Percentiles rank a stretch among this genome's conserved stretches.
phyloP scores from a whole-genome alignment of 2,113 vertebrate species.

The Myanophis thanlyinensis region DNA sequence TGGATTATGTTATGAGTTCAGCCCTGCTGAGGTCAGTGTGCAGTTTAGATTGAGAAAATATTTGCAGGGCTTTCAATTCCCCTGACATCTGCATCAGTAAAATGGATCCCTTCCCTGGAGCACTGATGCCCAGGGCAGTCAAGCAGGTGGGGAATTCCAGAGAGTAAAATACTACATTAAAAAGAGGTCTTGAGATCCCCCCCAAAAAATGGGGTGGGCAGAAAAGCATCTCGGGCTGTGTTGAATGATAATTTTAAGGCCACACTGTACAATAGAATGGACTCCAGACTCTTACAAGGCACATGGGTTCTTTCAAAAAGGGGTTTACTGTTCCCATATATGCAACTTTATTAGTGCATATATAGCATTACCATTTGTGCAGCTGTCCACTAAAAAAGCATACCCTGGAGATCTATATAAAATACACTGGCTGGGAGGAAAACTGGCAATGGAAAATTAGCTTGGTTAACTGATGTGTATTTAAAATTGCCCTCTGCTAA shows the following conservation, averaged over 20 bases:
- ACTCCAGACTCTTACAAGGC: neutral
- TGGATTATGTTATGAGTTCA: constrained; percentile 39
- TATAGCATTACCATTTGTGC: neutral
- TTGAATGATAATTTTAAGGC: neutral
- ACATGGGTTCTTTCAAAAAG: neutral
- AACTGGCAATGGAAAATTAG: neutral
- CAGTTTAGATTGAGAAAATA: constrained; percentile 57
- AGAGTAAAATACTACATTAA: neutral
- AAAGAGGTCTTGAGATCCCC: neutral
- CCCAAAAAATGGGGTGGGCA: neutral
- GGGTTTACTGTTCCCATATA: neutral
- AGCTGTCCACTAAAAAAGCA: neutral
- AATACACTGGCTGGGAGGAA: neutral
- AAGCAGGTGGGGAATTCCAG: fast-evolving
- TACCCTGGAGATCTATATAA: neutral
- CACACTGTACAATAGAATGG: neutral
- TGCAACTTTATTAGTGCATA: neutral
- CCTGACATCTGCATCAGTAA: constrained; percentile 29
- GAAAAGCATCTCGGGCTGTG: too few species aligned
- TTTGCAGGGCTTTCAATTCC: constrained; percentile 54
- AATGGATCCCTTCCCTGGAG: constrained; percentile 47
- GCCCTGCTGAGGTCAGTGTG: constrained; percentile 47
- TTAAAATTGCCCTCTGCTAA: constrained; percentile 1
- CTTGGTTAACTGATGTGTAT: neutral
- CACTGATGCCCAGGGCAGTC: constrained; percentile 11